Evolutionary conservation across 2,113 vertebrate species (phyloP).

Genomic region (human): DNA sequence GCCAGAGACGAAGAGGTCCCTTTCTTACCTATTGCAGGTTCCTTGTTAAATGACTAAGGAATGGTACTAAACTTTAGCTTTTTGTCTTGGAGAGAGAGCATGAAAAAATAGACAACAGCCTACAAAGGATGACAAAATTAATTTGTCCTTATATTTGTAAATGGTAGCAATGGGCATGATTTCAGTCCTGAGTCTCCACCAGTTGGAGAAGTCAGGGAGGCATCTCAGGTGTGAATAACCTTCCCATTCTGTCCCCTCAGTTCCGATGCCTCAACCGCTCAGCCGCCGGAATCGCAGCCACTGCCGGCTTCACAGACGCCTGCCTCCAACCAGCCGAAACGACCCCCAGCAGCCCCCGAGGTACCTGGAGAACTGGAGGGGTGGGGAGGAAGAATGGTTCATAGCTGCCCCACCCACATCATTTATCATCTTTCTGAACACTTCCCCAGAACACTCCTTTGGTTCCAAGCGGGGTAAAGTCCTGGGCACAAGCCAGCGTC

Average conservation of each 20-base stretch:
- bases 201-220: neutral
- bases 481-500: slow-evolving; percentile 96
- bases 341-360: slow-evolving; percentile 92
- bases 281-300: slow-evolving; percentile 95
- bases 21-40: neutral
- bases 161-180: neutral
- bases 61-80: neutral
- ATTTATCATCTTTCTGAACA: neutral
- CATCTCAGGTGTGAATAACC: neutral
- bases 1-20: neutral
- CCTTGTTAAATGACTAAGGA: neutral
- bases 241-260: slow-evolving; percentile 71
- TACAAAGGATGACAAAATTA: neutral
- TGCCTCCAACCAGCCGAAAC: slow-evolving; percentile 93
- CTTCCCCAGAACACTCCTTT: slow-evolving; percentile 84
- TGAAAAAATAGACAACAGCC: neutral
- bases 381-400: neutral
- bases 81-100: neutral
- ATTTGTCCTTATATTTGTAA: neutral
- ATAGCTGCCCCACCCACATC: neutral
- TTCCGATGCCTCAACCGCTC: slow-evolving; percentile 95
- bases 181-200: neutral
- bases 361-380: slow-evolving; percentile 71
- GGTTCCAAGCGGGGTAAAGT: slow-evolving; percentile 90
- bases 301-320: slow-evolving; percentile 94